These are phyloP conservation scores for Anarhynchus alexandrinus DNA, from an alignment of 2,113 vertebrate species.

Conservation along the genomic window DNA sequence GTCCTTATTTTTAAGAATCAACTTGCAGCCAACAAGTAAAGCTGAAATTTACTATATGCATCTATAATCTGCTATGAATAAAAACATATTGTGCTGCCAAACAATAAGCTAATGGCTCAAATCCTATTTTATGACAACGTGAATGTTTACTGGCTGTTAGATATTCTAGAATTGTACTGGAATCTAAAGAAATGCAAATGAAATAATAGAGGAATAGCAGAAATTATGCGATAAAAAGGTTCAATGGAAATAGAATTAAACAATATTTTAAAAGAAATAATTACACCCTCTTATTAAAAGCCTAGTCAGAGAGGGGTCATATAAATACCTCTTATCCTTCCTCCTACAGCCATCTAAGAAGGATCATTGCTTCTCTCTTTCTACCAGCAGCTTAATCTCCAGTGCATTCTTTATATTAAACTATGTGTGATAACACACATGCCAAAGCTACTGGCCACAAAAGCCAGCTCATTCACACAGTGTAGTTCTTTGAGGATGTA, in stretches of 20 bases:
- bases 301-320: background rate
- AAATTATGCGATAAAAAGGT: background rate
- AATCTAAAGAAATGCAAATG: background rate
- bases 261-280: background rate
- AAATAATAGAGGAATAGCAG: background rate
- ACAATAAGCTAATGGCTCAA: background rate
- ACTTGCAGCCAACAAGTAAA: background rate
- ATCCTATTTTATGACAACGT: background rate
- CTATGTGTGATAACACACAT: background rate
- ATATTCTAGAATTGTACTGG: background rate
- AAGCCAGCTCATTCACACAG: background rate
- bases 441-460: background rate
- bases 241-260: background rate
- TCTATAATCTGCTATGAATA: background rate
- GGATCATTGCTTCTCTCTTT: background rate
- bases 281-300: background rate
- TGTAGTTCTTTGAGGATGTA: background rate
- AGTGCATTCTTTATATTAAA: background rate
- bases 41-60: background rate
- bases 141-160: background rate
- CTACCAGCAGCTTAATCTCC: background rate
- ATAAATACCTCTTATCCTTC: background rate
- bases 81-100: background rate
- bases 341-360: background rate
- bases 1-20: background rate